Conservation (phyloP, 37 sponge, comb jelly and placozoan genomes). For the Mnemiopsis leidyi region DNA sequence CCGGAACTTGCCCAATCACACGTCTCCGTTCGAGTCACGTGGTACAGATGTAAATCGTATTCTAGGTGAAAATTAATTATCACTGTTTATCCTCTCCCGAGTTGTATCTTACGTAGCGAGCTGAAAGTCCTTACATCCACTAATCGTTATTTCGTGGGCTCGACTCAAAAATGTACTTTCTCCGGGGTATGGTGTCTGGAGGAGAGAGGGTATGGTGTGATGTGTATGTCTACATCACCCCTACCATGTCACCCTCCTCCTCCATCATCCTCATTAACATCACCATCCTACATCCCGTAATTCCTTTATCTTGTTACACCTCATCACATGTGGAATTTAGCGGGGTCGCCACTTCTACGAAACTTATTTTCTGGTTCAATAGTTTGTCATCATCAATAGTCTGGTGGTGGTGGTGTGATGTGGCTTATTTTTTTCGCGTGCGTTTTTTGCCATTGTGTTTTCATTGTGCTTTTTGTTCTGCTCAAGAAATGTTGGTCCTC, state of each 20-base stretch:
- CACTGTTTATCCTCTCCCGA: background rate
- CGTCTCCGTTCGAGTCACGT: background rate
- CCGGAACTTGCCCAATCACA: background rate
- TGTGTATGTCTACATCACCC: background rate
- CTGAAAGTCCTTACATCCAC: background rate
- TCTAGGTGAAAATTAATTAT: conserved; percentile 43
- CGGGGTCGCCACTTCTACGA: background rate
- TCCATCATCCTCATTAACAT: no score
- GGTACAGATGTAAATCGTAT: background rate
- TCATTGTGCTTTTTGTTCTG: no score
- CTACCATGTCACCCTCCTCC: background rate
- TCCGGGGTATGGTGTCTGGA: no score
- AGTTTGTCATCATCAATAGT: no score
- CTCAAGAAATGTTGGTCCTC: no score
- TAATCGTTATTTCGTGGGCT: background rate
- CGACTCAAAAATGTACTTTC: conserved; percentile 12
- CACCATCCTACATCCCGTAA: no score
- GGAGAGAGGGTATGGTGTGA: background rate
- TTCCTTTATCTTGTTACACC: background rate
- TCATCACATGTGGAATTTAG: background rate
- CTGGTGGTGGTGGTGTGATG: no score
- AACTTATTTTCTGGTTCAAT: no score
- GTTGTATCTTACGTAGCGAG: background rate
- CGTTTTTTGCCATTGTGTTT: no score
- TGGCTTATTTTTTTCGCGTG: no score